Conservation (phyloP, 2,888 invertebrate species). For the Rhimphoctona megacephalus region DNA sequence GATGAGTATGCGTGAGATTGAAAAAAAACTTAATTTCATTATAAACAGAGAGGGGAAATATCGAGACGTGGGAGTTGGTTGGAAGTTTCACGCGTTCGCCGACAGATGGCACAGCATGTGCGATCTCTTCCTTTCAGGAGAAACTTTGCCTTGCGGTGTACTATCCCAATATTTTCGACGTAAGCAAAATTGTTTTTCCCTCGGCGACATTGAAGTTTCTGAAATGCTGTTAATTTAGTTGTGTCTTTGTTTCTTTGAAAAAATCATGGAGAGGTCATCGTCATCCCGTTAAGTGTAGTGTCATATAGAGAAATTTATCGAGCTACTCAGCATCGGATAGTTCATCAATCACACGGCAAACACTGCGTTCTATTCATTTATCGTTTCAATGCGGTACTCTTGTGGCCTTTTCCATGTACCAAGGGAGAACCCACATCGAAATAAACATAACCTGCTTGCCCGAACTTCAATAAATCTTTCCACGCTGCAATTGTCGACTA, state of each 20-base stretch:
- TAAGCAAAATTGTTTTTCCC: not conserved
- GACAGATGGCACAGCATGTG: slow-evolving; percentile 77
- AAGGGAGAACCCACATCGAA: slow-evolving; percentile 46
- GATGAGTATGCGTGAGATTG: not conserved
- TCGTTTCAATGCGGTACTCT: slow-evolving; percentile 58
- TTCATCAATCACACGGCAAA: slow-evolving; percentile 65
- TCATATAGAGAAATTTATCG: slow-evolving; percentile 64
- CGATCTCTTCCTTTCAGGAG: slow-evolving; percentile 36
- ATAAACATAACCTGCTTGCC: slow-evolving; percentile 57
- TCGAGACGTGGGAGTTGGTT: slow-evolving; percentile 61
- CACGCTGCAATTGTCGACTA: slow-evolving; percentile 67
- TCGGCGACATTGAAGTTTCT: not conserved
- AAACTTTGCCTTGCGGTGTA: slow-evolving; percentile 14
- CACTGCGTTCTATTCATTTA: slow-evolving; percentile 66
- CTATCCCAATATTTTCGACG: not conserved
- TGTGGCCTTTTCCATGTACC: slow-evolving; percentile 35
- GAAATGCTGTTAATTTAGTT: not conserved
- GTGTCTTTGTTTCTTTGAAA: slow-evolving; percentile 11
- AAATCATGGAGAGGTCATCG: slow-evolving; percentile 17
- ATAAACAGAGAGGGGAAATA: slow-evolving; percentile 64
- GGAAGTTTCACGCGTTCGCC: slow-evolving; percentile 66
- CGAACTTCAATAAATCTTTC: slow-evolving; percentile 68
- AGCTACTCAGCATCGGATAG: slow-evolving; percentile 49
- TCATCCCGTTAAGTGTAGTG: slow-evolving; percentile 16
- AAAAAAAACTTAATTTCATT: not conserved